A percentile compares a stretch with the other conserved stretches of the same genome.
Conservation (phyloP, 2,888 invertebrate species). For the Caenorhabditis sinica region DNA sequence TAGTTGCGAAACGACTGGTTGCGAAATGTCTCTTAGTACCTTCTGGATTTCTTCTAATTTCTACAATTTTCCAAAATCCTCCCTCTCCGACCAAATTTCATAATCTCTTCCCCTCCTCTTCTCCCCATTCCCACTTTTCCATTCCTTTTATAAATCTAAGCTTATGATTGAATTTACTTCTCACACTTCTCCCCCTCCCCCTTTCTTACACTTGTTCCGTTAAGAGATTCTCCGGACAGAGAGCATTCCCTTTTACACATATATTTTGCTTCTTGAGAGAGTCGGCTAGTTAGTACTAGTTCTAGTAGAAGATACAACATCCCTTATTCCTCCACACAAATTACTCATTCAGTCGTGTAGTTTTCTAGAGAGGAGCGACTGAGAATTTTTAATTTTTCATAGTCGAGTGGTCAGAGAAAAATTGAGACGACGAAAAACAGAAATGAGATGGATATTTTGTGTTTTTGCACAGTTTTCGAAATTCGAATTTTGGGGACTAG, state of each 20-base stretch:
- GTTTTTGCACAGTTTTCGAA: not conserved
- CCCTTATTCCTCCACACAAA: not conserved
- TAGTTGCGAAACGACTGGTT: too few relatives aligned
- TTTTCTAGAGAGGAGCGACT: not conserved
- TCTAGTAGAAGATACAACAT: not conserved
- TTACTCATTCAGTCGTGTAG: conserved; percentile 22
- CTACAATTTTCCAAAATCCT: not conserved
- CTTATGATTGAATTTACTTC: conserved; percentile 56
- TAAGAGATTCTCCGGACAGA: not conserved
- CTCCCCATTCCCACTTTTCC: too few relatives aligned
- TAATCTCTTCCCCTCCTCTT: conserved; percentile 24
- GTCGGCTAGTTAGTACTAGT: conserved; percentile 7
- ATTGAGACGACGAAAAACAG: not conserved
- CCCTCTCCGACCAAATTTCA: conserved; percentile 48
- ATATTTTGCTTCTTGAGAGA: not conserved
- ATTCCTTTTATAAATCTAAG: conserved; percentile 27
- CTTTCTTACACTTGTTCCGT: conserved; percentile 22
- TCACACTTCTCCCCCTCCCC: conserved; percentile 1
- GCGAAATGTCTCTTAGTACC: too few relatives aligned
- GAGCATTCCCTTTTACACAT: not conserved
- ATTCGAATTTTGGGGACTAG: too few relatives aligned
- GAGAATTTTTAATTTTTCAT: conserved; percentile 15
- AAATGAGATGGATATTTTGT: not conserved
- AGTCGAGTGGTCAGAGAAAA: not conserved
- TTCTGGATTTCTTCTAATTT: not conserved